Evolutionary conservation across 2,797 vertebrate genomes (phyloP).

Genomic region (Eupleurogrammus muticus): DNA sequence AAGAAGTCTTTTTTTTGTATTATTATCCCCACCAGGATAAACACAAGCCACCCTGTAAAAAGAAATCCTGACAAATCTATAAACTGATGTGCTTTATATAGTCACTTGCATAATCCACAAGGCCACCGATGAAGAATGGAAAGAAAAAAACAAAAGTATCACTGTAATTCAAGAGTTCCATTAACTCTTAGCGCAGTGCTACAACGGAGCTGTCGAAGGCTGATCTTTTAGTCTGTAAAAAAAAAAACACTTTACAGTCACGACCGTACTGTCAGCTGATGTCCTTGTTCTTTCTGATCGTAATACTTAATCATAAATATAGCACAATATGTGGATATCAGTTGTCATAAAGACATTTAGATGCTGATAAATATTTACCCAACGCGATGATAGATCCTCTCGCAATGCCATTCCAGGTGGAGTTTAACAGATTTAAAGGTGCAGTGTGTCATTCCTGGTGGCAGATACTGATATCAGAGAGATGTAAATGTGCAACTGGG

Average conservation of each 20-base stretch:
- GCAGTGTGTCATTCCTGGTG: too few relatives aligned
- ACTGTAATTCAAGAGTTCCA: slow-evolving; percentile 15
- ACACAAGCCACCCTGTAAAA: slow-evolving; percentile 7
- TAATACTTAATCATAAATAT: neutral
- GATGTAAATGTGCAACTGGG: too few relatives aligned
- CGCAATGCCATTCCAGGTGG: too few relatives aligned
- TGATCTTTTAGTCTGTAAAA: neutral
- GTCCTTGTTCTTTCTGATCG: neutral
- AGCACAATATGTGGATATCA: slow-evolving; percentile 16
- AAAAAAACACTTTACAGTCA: neutral
- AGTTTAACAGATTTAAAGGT: too few relatives aligned
- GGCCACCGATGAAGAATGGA: neutral
- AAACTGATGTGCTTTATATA: slow-evolving; percentile 26
- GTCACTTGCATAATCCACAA: slow-evolving; percentile 5
- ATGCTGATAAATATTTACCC: neutral
- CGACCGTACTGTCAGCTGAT: neutral
- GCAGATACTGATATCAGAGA: too few relatives aligned
- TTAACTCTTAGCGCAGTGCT: neutral
- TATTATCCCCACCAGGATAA: slow-evolving; percentile 22
- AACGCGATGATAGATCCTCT: neutral
- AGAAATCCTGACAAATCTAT: slow-evolving; percentile 32
- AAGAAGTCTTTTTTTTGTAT: slow-evolving; percentile 5
- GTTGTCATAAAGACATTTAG: neutral
- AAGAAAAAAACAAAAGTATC: slow-evolving; percentile 10
- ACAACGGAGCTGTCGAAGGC: slow-evolving; percentile 18